phyloP scores from a whole-genome alignment of 2,797 vertebrate species.

The Amazonetta brasiliensis region DNA sequence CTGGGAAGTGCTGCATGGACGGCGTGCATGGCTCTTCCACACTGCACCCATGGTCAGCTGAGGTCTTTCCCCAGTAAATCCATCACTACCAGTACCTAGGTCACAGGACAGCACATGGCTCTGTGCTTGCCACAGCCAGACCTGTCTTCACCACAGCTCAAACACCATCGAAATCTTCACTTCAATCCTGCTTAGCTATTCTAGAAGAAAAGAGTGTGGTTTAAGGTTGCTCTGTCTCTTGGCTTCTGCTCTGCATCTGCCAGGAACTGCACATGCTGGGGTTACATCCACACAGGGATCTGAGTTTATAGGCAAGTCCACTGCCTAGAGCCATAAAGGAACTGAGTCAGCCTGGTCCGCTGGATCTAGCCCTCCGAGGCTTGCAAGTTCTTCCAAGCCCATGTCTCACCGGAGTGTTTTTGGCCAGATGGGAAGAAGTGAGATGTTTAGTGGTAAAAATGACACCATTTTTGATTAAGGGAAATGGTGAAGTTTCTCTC shows the following conservation, averaged over 20 bases:
- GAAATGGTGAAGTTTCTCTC: slow-evolving; percentile 38
- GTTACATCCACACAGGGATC: slow-evolving; percentile 45
- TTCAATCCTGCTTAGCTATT: neutral
- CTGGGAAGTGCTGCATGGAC: neutral
- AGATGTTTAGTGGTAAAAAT: slow-evolving; percentile 59
- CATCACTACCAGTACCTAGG: slow-evolving; percentile 32
- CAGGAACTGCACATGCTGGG: slow-evolving; percentile 62
- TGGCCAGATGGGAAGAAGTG: slow-evolving; percentile 40
- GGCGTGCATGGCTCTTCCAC: rapidly evolving
- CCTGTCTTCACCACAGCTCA: neutral
- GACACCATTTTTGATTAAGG: slow-evolving; percentile 33
- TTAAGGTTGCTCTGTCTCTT: slow-evolving; percentile 25
- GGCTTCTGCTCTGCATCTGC: slow-evolving; percentile 46
- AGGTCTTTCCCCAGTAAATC: neutral
- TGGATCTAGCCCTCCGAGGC: slow-evolving; percentile 20
- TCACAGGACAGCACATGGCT: neutral
- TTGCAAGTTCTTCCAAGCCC: slow-evolving; percentile 62
- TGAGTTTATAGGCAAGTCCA: slow-evolving; percentile 44
- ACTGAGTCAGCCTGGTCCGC: slow-evolving; percentile 58
- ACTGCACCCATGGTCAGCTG: rapidly evolving
- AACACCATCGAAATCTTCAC: neutral
- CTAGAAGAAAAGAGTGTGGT: neutral
- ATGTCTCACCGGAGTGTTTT: slow-evolving; percentile 30
- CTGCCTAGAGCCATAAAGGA: slow-evolving; percentile 47
- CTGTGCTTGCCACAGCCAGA: neutral